Evolutionary conservation across 1,140 invertebrate genomes (phyloP).

Genomic region (Cherax destructor): DNA sequence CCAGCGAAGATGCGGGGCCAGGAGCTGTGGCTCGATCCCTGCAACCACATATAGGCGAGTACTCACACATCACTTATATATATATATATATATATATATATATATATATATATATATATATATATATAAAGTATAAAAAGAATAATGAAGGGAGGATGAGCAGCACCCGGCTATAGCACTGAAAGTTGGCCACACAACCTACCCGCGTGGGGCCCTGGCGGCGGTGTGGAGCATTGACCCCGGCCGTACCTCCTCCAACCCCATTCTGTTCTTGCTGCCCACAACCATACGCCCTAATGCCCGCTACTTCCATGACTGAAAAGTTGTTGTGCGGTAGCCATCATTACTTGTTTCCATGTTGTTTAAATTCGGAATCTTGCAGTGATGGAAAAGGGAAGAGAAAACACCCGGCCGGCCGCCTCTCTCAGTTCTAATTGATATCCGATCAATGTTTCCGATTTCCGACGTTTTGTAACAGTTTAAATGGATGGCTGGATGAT

Average conservation of each 20-base stretch:
- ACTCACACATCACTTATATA: not conserved
- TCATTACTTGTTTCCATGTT: not conserved
- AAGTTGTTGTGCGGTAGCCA: slow-evolving; percentile 29
- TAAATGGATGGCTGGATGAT: not conserved
- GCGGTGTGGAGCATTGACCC: slow-evolving; percentile 38
- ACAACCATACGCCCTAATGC: slow-evolving; percentile 20
- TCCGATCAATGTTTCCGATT: slow-evolving; percentile 3
- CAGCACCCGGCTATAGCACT: slow-evolving; percentile 12
- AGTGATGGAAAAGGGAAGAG: not conserved
- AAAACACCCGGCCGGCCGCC: slow-evolving; percentile 1
- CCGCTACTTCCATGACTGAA: slow-evolving; percentile 49
- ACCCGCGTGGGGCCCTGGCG: slow-evolving; percentile 14
- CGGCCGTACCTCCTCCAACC: not conserved
- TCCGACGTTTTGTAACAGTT: not conserved
- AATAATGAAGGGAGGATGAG: slow-evolving; percentile 7
- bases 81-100: slow-evolving; percentile 4
- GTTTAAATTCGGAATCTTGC: not conserved
- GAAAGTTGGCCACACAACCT: slow-evolving; percentile 51
- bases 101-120: slow-evolving; percentile 8
- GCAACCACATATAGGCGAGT: no score
- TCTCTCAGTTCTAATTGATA: not conserved
- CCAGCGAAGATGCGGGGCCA: no score
- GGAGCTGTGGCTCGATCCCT: no score
- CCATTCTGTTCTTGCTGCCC: slow-evolving; percentile 24
- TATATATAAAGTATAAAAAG: not conserved